Base-by-base conservation (phyloP, 2,888 invertebrate genomes). In the Lissonota sp. region DNA sequence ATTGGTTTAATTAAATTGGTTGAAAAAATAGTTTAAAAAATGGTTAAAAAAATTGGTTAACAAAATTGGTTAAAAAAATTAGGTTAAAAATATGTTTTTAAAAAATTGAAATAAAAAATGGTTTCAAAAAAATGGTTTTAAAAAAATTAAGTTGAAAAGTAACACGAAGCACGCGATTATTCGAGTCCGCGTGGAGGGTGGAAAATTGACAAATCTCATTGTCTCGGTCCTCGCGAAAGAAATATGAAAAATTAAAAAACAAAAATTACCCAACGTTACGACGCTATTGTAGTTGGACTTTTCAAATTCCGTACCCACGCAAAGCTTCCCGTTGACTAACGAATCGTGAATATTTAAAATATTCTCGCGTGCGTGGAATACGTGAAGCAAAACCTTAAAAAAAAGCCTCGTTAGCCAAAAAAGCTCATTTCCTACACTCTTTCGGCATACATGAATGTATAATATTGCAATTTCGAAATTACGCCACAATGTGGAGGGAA, bases 381-480 rank as follows among this genome's bases (percentile, higher is more conserved):
- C 4, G 57, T 51, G 40, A 51, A 5, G 39, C 51, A 53, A 26
- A 14, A 46, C 5, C 37, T 26, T 3, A 62, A 64, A 69, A 63
- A 70, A 66, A 42, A 63, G 14, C n/a, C 64, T 78, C 44, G 39
- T 72, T 71, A 82, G 62, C 42, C 51, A 55, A 63, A 12, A 49
- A 58, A 77, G 49, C 55, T n/a, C 64, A 70, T 62, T n/a, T 7
- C n/a, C 49, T 55, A 51, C 74, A 12, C 16, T 26, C 55, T 58
- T 39, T 37, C 73, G 12, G 49, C 3, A 26, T 3, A 62, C 51
- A 40, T 67, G 46, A 75, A 79, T 63, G 26, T 70, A 7, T 72
- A 63, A 82, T 75, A 78, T 60, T 57, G 39, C 67, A 79, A 75
- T 75, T 79, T 63, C 16, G 12, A 44, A 74, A 62, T 58, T 12